phyloP scores from a whole-genome alignment of 2,888 invertebrate species.

The Lampropteryx suffumata region DNA sequence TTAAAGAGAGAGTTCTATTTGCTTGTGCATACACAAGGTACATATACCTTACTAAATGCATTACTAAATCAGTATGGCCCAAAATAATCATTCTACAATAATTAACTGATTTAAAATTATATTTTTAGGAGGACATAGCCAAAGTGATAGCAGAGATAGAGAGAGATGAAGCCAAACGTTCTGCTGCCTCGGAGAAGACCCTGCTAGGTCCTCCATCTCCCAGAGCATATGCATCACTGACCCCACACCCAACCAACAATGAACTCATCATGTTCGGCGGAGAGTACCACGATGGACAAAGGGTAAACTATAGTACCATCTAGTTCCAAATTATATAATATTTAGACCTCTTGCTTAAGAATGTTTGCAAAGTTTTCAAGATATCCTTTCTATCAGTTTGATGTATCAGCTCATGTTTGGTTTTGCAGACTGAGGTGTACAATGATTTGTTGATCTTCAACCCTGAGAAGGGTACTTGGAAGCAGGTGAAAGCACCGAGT shows the following conservation, averaged over 20 bases:
- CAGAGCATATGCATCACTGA: conserved; percentile 91
- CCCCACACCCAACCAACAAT: conserved; percentile 91
- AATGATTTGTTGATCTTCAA: conserved; percentile 94
- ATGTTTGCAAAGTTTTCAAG: too few relatives aligned
- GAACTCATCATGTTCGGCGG: conserved; percentile 96
- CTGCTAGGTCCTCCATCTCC: conserved; percentile 86
- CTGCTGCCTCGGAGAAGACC: conserved; percentile 85
- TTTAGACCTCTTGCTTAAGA: too few relatives aligned
- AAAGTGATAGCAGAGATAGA: conserved; percentile 91
- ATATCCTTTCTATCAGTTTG: too few relatives aligned
- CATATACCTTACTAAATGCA: too few relatives aligned
- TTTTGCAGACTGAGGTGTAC: conserved; percentile 89
- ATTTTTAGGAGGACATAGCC: conserved; percentile 91
- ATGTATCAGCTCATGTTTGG: too few relatives aligned
- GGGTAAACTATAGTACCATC: too few relatives aligned
- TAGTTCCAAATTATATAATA: too few relatives aligned
- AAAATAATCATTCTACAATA: too few relatives aligned
- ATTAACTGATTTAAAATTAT: too few relatives aligned
- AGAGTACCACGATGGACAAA: conserved; percentile 94
- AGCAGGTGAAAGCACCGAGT: conserved; percentile 89
- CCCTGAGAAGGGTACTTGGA: conserved; percentile 91
- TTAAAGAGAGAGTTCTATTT: too few relatives aligned
- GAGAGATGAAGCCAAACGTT: conserved; percentile 87
- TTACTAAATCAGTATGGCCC: too few relatives aligned
- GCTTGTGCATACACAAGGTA: too few relatives aligned